These are phyloP conservation scores for Arion vulgaris DNA, from an alignment of 1,140 invertebrate species.

Conservation along the genomic window DNA sequence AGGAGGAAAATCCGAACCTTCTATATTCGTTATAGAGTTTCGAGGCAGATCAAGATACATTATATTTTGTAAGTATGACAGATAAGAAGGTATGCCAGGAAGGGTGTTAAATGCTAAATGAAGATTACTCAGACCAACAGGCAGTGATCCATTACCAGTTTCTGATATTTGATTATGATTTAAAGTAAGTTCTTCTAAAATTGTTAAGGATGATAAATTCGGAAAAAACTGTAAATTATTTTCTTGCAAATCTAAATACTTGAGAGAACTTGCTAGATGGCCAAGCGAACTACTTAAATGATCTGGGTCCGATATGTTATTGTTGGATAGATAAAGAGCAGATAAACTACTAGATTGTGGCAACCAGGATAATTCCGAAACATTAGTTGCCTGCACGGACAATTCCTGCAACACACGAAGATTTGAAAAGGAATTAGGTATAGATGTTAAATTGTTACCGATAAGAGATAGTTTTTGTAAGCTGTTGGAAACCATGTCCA, in stretches of 20 bases:
- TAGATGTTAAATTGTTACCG: background rate
- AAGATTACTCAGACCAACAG: background rate
- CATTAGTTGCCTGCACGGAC: background rate
- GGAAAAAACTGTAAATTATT: background rate
- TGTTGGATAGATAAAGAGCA: background rate
- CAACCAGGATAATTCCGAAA: background rate
- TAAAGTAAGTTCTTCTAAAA: background rate
- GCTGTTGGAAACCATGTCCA: background rate
- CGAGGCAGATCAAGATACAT: background rate
- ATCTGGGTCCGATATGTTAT: background rate
- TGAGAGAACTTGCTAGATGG: background rate
- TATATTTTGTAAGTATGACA: background rate
- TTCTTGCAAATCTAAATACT: background rate
- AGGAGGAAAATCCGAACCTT: background rate
- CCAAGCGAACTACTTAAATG: background rate
- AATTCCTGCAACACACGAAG: background rate
- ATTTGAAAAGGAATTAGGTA: background rate
- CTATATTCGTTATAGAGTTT: background rate
- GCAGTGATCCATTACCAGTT: background rate
- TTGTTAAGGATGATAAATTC: background rate
- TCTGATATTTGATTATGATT: background rate
- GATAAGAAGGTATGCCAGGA: background rate
- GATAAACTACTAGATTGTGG: background rate
- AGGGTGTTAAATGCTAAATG: background rate
- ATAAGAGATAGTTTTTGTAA: background rate